phyloP scores from a whole-genome alignment of 2,888 invertebrate species.

The Euphydryas editha region DNA sequence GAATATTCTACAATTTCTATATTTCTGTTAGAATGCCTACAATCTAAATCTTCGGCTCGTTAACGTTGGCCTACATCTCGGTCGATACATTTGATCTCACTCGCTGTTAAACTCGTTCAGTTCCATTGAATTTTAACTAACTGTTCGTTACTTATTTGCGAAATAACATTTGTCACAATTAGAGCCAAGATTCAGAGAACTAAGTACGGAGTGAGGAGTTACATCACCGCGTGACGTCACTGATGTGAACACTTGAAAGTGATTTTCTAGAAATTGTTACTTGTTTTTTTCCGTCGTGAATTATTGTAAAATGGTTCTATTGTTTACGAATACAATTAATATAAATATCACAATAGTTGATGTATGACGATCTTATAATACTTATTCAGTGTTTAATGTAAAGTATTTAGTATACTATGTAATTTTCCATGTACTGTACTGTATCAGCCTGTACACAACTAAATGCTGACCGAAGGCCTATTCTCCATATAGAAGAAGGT shows the following conservation, averaged over 20 bases:
- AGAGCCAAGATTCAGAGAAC: slow-evolving; percentile 8
- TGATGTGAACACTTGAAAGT: not conserved
- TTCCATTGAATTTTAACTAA: slow-evolving; percentile 11
- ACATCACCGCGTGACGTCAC: slow-evolving; percentile 12
- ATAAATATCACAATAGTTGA: not conserved
- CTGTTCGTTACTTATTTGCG: not conserved
- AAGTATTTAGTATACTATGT: too few species aligned
- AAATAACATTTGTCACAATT: slow-evolving; percentile 13
- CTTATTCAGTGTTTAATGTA: not conserved
- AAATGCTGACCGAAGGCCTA: too few species aligned
- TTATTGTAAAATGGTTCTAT: not conserved
- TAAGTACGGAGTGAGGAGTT: not conserved
- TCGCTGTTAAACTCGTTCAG: not conserved
- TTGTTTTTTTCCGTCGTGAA: not conserved
- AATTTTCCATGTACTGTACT: too few species aligned
- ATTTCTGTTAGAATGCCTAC: not conserved
- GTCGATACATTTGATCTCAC: slow-evolving; percentile 1
- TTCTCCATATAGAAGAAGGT: too few species aligned
- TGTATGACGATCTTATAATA: not conserved
- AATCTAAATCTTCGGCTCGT: not conserved
- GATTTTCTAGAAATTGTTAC: not conserved
- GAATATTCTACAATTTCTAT: not conserved
- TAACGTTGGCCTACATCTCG: not conserved
- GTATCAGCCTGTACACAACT: too few species aligned
- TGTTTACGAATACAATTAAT: not conserved